These are phyloP conservation scores for Thalassarche chlororhynchos DNA, from an alignment of 2,113 vertebrate species.

Conservation along the genomic window DNA sequence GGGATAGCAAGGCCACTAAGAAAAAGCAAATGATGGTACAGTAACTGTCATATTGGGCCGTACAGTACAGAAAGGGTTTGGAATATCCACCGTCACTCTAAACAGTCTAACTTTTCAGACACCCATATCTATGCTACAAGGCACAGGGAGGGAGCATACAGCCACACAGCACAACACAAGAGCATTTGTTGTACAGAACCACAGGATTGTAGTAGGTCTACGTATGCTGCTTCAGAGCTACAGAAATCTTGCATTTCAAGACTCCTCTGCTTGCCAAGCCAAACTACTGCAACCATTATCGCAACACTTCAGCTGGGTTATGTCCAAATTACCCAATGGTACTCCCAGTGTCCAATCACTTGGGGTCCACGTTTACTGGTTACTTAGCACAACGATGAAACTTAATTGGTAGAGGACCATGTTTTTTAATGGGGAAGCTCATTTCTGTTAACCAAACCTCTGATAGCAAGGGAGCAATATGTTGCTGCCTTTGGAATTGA, in stretches of 20 bases:
- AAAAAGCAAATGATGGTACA: background rate
- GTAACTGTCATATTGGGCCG: background rate
- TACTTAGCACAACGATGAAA: accelerated
- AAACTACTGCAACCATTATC: background rate
- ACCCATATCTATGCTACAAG: background rate
- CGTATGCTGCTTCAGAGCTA: background rate
- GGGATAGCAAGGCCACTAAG: background rate
- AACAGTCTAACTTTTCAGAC: background rate
- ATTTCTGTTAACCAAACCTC: background rate
- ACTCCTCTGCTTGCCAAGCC: background rate
- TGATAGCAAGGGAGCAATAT: background rate
- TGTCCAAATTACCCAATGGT: background rate
- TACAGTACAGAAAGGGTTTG: background rate
- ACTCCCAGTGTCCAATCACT: background rate
- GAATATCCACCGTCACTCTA: background rate
- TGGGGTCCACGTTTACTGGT: background rate
- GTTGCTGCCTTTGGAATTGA: background rate
- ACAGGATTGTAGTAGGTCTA: background rate
- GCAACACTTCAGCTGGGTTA: background rate
- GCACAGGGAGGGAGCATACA: background rate
- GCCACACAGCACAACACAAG: background rate
- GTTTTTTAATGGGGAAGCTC: background rate
- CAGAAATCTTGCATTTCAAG: background rate
- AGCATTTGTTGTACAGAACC: background rate
- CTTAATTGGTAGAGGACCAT: background rate